Evolutionary conservation across 2,113 vertebrate genomes (phyloP).

Genomic region (Strix uralensis): DNA sequence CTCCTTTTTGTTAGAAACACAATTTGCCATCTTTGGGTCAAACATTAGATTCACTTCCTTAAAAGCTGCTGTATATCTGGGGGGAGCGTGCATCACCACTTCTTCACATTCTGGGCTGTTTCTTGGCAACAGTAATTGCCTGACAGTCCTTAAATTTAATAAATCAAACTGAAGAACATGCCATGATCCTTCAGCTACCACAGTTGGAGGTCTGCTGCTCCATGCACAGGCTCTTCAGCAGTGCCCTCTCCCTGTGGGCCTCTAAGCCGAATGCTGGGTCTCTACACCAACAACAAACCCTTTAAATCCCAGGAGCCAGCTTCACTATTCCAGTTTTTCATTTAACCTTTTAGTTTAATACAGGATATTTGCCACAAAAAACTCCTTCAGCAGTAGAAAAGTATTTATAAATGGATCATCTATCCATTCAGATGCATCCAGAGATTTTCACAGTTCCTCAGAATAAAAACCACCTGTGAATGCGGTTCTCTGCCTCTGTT

Average conservation of each 20-base stretch:
- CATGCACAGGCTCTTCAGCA: not conserved
- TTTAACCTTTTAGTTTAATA: not conserved
- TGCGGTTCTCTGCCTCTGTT: not conserved
- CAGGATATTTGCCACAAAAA: not conserved
- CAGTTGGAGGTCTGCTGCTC: not conserved
- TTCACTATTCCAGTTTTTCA: not conserved
- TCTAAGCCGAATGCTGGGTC: not conserved
- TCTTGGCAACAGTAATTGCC: not conserved
- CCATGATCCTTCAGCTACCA: not conserved
- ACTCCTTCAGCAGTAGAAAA: not conserved
- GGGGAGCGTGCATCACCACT: rapidly evolving
- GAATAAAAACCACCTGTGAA: not conserved
- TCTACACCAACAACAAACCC: not conserved
- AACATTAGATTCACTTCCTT: not conserved
- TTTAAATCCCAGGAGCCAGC: not conserved
- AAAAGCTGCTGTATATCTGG: not conserved
- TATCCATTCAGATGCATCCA: not conserved
- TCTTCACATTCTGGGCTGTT: not conserved
- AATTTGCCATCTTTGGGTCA: not conserved
- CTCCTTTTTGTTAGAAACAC: not conserved
- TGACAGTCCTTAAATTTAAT: not conserved
- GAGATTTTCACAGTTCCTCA: not conserved
- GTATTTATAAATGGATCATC: not conserved
- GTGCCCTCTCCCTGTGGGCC: not conserved
- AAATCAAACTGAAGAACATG: not conserved